Percentiles rank a stretch among this genome's conserved stretches.
phyloP scores from a whole-genome alignment of 2,797 vertebrate species.

The Cossypha niveicapilla region DNA sequence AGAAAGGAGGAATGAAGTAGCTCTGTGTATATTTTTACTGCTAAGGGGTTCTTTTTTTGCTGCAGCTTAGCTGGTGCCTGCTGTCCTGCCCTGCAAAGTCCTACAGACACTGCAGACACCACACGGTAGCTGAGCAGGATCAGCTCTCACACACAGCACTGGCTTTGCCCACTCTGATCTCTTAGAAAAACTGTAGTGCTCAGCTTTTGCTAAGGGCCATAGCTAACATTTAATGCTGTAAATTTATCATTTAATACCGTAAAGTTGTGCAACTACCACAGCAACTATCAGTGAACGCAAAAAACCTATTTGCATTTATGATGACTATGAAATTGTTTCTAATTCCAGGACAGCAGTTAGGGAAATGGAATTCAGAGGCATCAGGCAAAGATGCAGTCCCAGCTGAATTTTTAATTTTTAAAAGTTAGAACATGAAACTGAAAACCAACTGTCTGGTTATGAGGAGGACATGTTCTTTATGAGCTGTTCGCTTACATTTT shows the following conservation, averaged over 20 bases:
- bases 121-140: background rate
- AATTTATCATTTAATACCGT: background rate
- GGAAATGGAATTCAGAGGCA: background rate
- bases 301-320: background rate
- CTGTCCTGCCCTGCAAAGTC: background rate
- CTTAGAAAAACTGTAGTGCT: background rate
- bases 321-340: background rate
- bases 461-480: conserved; percentile 20
- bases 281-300: background rate
- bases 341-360: background rate
- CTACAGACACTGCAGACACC: background rate
- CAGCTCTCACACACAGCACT: background rate
- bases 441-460: background rate
- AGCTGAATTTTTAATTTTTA: background rate
- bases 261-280: background rate
- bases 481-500: conserved; percentile 24
- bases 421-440: background rate
- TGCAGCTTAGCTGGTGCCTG: background rate
- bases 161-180: background rate
- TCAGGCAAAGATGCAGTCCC: background rate
- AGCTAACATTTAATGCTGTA: background rate
- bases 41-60: background rate
- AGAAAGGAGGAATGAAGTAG: background rate
- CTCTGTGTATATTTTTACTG: background rate
- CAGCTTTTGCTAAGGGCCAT: background rate